Percentiles rank a stretch among this genome's conserved stretches.
Conservation (phyloP, 2,888 invertebrate species). For the Xanthorhoe designata region DNA sequence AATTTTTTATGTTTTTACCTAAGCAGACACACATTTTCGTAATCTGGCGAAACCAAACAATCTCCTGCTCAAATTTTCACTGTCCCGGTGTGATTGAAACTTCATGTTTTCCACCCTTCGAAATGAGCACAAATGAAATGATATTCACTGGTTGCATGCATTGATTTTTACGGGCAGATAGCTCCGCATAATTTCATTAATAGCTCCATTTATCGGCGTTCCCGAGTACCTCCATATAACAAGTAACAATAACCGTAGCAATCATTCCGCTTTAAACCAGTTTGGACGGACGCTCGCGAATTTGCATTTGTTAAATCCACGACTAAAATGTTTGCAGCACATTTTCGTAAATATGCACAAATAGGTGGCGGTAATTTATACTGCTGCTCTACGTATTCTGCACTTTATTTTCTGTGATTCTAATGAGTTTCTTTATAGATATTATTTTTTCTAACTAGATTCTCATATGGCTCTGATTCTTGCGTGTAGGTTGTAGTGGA, state of each 20-base stretch:
- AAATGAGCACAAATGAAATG: constrained; percentile 11
- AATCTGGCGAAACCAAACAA: neutral
- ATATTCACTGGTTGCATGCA: constrained; percentile 15
- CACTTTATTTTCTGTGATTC: neutral
- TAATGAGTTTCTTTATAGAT: neutral
- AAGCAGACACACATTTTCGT: neutral
- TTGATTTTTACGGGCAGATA: constrained; percentile 16
- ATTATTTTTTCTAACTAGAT: too few species aligned
- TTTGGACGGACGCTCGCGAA: constrained; percentile 44
- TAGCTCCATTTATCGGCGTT: constrained; percentile 38
- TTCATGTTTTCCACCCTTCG: neutral
- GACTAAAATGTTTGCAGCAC: constrained; percentile 49
- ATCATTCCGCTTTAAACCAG: constrained; percentile 52
- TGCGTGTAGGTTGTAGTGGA: too few species aligned
- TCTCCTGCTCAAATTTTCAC: too few species aligned
- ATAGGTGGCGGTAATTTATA: constrained; percentile 22
- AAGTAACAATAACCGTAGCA: constrained; percentile 51
- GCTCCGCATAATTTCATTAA: constrained; percentile 18
- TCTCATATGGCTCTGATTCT: too few species aligned
- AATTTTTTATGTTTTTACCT: too few species aligned
- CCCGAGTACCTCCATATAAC: constrained; percentile 33
- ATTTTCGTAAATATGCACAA: constrained; percentile 45
- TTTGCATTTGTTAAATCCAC: constrained; percentile 60
- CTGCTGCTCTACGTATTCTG: neutral
- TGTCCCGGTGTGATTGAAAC: too few species aligned